Evolutionary conservation across 2,888 invertebrate genomes (phyloP).

Genomic region (Willowsia nigromaculata): DNA sequence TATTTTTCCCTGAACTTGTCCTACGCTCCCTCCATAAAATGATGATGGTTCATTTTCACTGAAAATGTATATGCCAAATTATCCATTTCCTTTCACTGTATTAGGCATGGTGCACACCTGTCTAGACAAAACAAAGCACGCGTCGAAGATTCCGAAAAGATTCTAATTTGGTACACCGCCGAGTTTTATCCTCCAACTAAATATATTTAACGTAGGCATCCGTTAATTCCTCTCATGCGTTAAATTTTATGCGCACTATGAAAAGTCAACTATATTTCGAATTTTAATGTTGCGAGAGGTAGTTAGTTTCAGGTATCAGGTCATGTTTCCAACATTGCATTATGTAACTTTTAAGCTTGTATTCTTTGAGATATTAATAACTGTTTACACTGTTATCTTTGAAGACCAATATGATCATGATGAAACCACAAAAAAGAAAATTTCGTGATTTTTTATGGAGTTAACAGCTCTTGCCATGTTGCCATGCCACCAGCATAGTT

Average conservation of each 20-base stretch:
- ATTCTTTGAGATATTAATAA: neutral
- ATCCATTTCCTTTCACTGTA: conserved; percentile 8
- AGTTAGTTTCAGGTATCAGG: no score
- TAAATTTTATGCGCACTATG: no score
- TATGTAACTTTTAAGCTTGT: no score
- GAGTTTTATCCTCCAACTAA: no score
- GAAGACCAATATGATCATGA: neutral
- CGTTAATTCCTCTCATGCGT: no score
- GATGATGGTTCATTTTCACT: neutral
- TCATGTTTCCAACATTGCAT: no score
- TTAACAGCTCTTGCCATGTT: neutral
- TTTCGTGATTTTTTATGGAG: neutral
- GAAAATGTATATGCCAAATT: conserved; percentile 7
- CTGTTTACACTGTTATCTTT: neutral
- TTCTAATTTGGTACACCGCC: no score
- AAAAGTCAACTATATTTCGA: no score
- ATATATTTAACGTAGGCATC: no score
- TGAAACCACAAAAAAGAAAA: conserved; percentile 3
- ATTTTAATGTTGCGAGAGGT: no score
- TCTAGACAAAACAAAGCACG: conserved; percentile 4
- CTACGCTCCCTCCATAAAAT: neutral
- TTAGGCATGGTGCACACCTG: neutral
- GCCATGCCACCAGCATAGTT: conserved; percentile 30
- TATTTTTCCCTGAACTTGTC: neutral
- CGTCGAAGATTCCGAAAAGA: neutral